A percentile compares a stretch with the other conserved stretches of the same genome.
These are phyloP conservation scores for Hemichromis elongatus DNA, from an alignment of 2,113 vertebrate species.

Conservation along the genomic window DNA sequence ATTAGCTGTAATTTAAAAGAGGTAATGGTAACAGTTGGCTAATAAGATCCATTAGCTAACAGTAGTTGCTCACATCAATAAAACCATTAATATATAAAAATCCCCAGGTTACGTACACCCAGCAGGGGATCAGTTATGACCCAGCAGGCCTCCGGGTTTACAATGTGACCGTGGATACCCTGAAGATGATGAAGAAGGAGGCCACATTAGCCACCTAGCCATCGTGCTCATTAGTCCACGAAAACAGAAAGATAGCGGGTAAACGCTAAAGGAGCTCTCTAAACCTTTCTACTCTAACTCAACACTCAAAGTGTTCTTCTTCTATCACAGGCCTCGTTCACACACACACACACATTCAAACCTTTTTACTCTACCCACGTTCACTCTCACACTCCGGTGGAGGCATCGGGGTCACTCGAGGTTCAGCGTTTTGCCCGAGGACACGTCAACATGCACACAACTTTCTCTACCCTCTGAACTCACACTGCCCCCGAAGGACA, in stretches of 20 bases:
- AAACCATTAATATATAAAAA: not conserved
- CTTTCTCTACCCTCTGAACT: not conserved
- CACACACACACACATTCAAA: no score
- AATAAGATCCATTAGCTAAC: not conserved
- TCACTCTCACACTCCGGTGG: not conserved
- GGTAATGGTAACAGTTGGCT: not conserved
- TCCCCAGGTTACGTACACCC: no score
- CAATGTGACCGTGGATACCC: not conserved
- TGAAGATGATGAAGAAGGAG: not conserved
- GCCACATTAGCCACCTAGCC: not conserved
- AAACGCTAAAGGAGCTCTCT: not conserved
- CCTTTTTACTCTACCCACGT: not conserved
- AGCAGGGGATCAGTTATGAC: not conserved
- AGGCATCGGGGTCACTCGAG: not conserved
- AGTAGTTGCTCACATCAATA: not conserved
- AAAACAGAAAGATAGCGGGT: no score
- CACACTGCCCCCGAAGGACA: not conserved
- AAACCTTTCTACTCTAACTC: not conserved
- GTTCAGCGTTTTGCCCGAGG: not conserved
- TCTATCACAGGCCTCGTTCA: not conserved
- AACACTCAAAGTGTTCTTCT: not conserved
- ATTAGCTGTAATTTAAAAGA: not conserved
- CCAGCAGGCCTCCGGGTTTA: accelerated
- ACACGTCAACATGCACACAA: not conserved
- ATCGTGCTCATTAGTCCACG: not conserved